Base-by-base conservation (phyloP, 1,140 invertebrate genomes). In the Cyclina sinensis region DNA sequence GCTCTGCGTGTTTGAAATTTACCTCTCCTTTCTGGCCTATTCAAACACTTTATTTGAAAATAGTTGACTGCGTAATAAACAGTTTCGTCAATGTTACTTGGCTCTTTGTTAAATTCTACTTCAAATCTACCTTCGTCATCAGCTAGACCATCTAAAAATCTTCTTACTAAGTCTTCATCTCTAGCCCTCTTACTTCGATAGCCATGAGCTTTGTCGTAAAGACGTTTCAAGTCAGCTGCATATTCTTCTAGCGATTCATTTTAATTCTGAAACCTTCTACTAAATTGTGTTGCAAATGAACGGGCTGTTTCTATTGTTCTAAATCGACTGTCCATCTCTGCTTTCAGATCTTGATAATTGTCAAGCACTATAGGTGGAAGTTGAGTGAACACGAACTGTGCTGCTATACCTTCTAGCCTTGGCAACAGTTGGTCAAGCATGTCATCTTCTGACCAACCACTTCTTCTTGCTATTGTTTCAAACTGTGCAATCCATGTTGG, bases 391-490 rank as follows among this genome's bases (percentile, higher is more conserved):
- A 78, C 74, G 43, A 78, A 78, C 27, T 43, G 74, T 5, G 74
- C 74, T 27, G 74, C 74, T 12, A 16, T 3, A 16, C 78, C 54
- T 62, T 62, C 51, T 1, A 81, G 24, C 12, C 54, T 12, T 7
- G 78, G 78, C 9, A 81, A 32, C 21, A 81, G 24, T 12, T 81
- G 78, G 78, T 81, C 54, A 14, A 81, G 78, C 27, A 27, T 81
- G 3, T 81, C 78, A 5, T 81, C 78, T 32, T 81, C 54, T 2
- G 48, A 57, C 78, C 78, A 81, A 3, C 11, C 11, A 18, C 3
- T 30, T 21, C 48, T 4, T 4, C 32, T 32, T 35, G 78, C 54
- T 51, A 81, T 35, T 18, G 54, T 24, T 62, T 81, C 78, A 39
- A 81, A 81, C 27, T 59, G 78, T 2, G 78, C 54, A 4, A 81